Evolutionary conservation across 1,140 invertebrate species (phyloP).

Genomic region (Conus betulinus): DNA sequence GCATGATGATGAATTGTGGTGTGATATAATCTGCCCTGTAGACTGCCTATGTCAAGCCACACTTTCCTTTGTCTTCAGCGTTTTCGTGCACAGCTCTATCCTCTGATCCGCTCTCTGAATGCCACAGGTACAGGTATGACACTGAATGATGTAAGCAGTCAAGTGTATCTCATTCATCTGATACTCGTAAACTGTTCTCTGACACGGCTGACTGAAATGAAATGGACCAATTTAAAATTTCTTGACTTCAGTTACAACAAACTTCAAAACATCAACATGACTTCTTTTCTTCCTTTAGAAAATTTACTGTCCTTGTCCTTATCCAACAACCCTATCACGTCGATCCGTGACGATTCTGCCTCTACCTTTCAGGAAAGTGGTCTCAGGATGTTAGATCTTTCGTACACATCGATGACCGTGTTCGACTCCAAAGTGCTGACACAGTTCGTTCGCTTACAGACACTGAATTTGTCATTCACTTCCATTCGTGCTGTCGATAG

Average conservation of each 20-base stretch:
- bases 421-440: neutral
- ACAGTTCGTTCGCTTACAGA: neutral
- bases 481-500: neutral
- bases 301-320: neutral
- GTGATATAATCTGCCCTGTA: neutral
- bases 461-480: neutral
- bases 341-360: neutral
- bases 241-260: slow-evolving; percentile 6
- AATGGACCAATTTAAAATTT: neutral
- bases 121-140: neutral
- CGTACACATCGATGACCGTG: neutral
- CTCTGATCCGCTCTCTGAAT: neutral
- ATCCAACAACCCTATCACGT: neutral
- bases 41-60: neutral
- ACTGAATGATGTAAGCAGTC: neutral
- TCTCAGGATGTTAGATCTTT: neutral
- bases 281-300: neutral
- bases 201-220: neutral
- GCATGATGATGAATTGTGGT: slow-evolving; percentile 18
- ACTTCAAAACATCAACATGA: neutral
- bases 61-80: neutral
- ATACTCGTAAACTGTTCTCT: neutral
- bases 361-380: no score
- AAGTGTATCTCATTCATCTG: neutral
- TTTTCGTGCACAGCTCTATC: neutral